Evolutionary conservation across 2,888 invertebrate genomes (phyloP).

Genomic region (Tipula unca): DNA sequence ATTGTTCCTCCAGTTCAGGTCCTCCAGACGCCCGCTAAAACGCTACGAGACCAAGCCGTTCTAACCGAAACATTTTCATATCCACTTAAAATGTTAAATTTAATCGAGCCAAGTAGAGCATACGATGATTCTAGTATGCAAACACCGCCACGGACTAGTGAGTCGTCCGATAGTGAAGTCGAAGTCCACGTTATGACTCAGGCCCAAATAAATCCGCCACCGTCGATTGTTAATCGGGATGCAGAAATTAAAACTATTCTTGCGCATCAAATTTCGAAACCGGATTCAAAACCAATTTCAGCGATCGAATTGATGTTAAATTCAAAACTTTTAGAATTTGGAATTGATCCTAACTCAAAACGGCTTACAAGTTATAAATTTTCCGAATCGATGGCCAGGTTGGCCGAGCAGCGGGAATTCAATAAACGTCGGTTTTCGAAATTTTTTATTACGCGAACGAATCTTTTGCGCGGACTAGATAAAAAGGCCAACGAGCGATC

Average conservation of each 20-base stretch:
- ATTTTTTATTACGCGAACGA: conserved; percentile 34
- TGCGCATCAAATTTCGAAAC: neutral
- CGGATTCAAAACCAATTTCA: neutral
- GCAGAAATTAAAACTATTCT: neutral
- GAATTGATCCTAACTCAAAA: neutral
- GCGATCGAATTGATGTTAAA: neutral
- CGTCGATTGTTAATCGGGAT: neutral
- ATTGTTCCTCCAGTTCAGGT: neutral
- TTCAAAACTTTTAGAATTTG: neutral
- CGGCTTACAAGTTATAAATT: neutral
- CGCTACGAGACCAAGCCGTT: neutral
- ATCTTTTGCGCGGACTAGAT: conserved; percentile 18
- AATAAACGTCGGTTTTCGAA: conserved; percentile 29
- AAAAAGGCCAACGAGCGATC: conserved; percentile 14
- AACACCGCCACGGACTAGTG: neutral
- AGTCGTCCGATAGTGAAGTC: neutral
- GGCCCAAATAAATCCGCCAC: neutral
- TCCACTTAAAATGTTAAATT: neutral
- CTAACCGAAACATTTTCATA: neutral
- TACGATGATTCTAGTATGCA: neutral
- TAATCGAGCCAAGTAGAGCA: neutral
- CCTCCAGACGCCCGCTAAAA: neutral
- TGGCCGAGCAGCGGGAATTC: conserved; percentile 18
- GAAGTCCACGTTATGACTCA: neutral
- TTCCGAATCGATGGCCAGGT: neutral